Evolutionary conservation across 2,113 vertebrate genomes (phyloP), one percentile per base, ranked within the genome.

Genomic region (Triplophysa rosa): DNA sequence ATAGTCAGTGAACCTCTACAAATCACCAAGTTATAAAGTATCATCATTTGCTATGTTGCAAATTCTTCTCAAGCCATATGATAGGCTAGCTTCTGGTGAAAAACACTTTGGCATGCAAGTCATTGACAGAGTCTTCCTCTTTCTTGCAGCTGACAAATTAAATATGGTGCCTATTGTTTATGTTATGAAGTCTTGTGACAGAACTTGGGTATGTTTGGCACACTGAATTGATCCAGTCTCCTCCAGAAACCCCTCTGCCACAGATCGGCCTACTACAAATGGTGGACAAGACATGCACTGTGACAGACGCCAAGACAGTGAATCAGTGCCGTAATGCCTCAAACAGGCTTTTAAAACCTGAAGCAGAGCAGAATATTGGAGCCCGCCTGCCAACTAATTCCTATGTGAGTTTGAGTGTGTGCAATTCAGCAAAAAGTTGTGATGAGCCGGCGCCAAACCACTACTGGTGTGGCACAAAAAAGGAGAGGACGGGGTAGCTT

Each of bases 181-280:
- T 45, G 42, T 45, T 45, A 7, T 37, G 33, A 37, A 37, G 33
- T 37, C 33, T 37, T 37, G 33, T 37, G 33, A 37, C 33, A 6
- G 33, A 37, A 37, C 33, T 37, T 37, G 33, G 33, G 33, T 37
- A 37, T 37, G 33, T 37, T 37, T 37, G 33, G 33, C 33, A 37
- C 6, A 6, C 33, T 37, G 33, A 37, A 37, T 37, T 37, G 33
- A 37, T 37, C 33, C 33, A 37, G 33, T 37, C 33, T 37, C 33
- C 33, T 37, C 33, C 33, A 84, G 88, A 88, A 86, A 82, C 75
- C 83, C 76, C 79, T 74, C 78, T 64, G 80, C 88, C 77, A 79
- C 82, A 81, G 84, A 88, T 88, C 86, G 42, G 80, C 86, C 84
- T 83, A 75, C 81, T 79, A 82, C 86, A 87, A 84, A 84, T 88